Evolutionary conservation across 1,140 invertebrate species (phyloP), one percentile per base, ranked within the genome.

Genomic region (Zophobas morio): DNA sequence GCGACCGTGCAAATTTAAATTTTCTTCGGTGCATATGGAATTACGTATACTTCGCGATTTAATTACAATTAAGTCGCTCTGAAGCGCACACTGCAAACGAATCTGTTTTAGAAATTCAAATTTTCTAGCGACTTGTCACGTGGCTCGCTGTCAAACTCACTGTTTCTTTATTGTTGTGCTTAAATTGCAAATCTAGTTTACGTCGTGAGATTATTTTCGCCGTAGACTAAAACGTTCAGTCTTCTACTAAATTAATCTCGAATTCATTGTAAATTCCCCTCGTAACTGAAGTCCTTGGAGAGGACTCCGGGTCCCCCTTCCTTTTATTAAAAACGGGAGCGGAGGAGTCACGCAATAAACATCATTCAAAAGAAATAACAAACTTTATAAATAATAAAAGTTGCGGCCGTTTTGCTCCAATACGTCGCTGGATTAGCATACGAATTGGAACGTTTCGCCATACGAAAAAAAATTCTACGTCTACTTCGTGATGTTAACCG

Each of bases 191-290:
- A 73, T 73, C 71, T 73, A 73, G 49, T 73, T 73, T 66, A 66
- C 60, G 40, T 66, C 60, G 56, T 73, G 36, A 54, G 71, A 73
- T 73, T 54, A 73, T 73, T 73, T 73, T 73, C 49, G 49, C n/a
- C 56, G 39, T 73, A 73, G 39, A 73, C 71, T 77, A 72, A 77
- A 77, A 70, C 35, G 75, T 72, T 77, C 53, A 70, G 53, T 77
- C 75, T 77, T 77, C 75, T 73, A 70, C 75, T 72, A 77, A 77
- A 77, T 77, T 77, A 77, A 77, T 77, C 72, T 72, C 70, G 66
- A 60, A 77, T 77, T 77, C 75, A 51, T 56, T 71, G 66, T 73
- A 54, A 72, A 72, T 77, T 71, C 66, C 75, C 75, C 75, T 60
- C 71, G 71, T 73, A 6, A 37, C 49, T 37, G 63, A 42, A 39